These are phyloP conservation scores for Pachyrhynchus sulphureomaculatus DNA, from an alignment of 1,140 invertebrate genomes.

Conservation along the genomic window DNA sequence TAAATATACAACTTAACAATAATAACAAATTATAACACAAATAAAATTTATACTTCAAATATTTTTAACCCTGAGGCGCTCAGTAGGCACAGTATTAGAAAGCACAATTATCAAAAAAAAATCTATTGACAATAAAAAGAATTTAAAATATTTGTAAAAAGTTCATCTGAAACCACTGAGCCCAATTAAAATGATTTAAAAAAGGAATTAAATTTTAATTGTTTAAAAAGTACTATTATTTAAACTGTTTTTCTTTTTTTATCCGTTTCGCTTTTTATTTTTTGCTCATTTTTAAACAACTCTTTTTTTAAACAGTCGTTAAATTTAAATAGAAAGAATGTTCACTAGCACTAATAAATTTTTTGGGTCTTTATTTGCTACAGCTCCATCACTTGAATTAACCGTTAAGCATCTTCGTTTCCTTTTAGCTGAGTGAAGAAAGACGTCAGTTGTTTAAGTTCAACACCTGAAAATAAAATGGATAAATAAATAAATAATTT, in stretches of 20 bases:
- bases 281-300: not conserved
- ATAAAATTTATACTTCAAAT: conserved; percentile 24
- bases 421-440: conserved; percentile 57
- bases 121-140: conserved; percentile 23
- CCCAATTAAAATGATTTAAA: conserved; percentile 16
- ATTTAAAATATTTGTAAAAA: conserved; percentile 24
- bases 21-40: conserved; percentile 28
- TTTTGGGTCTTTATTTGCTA: conserved; percentile 34
- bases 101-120: conserved; percentile 12
- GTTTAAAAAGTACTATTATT: conserved; percentile 19
- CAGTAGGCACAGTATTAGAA: conserved; percentile 2
- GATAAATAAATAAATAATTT: not conserved
- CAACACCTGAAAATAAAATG: conserved; percentile 50
- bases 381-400: conserved; percentile 30
- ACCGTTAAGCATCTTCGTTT: conserved; percentile 44
- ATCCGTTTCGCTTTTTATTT: conserved; percentile 8
- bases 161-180: conserved; percentile 9
- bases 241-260: conserved; percentile 1
- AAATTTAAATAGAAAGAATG: conserved; percentile 27
- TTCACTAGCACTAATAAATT: conserved; percentile 39
- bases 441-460: conserved; percentile 58
- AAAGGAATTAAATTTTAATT: conserved; percentile 12
- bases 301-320: conserved; percentile 12
- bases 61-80: conserved; percentile 13
- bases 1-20: conserved; percentile 45